Evolutionary conservation across 2,113 vertebrate genomes (phyloP), one percentile per base, ranked within the genome.

Genomic region (Melanostigma gelatinosum): DNA sequence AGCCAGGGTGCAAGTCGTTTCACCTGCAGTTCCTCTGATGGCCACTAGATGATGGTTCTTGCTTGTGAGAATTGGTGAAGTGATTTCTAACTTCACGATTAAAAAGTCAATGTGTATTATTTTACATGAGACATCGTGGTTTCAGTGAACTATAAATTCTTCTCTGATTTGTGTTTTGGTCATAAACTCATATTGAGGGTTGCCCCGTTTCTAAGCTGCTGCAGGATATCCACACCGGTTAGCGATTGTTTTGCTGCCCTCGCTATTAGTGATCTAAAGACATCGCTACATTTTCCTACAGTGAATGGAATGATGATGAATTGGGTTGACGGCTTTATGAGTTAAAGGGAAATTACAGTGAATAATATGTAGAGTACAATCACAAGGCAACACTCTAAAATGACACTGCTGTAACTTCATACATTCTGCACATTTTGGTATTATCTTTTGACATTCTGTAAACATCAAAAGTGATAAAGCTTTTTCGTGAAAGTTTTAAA

Each of bases 1-100:
- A 24, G 4, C 1, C 3, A 13, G 18, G 4, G 9, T 24, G 0
- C 8, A 36, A 32, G 10, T 55, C 34, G 12, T 13, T 55, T 29
- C 46, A 20, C 11, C n/a, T 77, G 72, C 73, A 87, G 76, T 80
- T 74, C 70, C 32, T 40, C 34, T 22, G 29, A 46, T 36, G 48
- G 7, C 79, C 83, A 83, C 85, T 85, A 86, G 85, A 63, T 75
- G 91, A 65, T 44, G n/a, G 18, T 32, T 68, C 22, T 24, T 24
- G 24, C 24, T 24, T 24, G 24, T 24, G n/a, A 52, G 50, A 4
- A 61, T 8, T 77, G 22, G 50, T 10, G 1, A 18, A 24, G 20
- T 6, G 32, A 46, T 27, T 16, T 20, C 1, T 13, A 27, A 40
- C n/a, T 29, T 60, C 6, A 32, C 29, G 8, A n/a, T 60, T 16